Conservation (phyloP, 2,888 invertebrate genomes). For the Nemurella pictetii region DNA sequence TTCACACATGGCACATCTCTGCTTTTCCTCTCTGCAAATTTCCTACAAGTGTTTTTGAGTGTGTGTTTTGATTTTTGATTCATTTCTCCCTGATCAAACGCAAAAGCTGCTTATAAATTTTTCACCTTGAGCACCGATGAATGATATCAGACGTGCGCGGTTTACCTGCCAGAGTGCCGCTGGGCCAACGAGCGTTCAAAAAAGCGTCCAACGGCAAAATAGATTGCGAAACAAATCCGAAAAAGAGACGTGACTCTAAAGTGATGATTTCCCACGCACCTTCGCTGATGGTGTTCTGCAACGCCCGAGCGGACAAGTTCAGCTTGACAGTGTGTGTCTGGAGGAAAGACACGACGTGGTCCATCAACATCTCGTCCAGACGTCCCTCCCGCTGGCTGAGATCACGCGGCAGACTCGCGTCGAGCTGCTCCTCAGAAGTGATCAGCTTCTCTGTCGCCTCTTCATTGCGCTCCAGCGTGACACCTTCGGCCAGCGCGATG, state of each 20-base stretch:
- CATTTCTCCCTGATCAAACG: too few species aligned
- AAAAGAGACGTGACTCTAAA: too few species aligned
- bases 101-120: too few species aligned
- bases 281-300: neutral
- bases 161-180: too few species aligned
- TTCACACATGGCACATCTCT: too few species aligned
- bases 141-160: too few species aligned
- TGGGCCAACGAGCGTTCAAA: neutral
- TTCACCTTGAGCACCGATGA: too few species aligned
- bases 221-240: neutral
- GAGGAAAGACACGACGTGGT: slow-evolving; percentile 11
- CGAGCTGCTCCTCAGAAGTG: slow-evolving; percentile 26
- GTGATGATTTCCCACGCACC: too few species aligned
- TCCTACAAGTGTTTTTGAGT: too few species aligned
- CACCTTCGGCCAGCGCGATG: slow-evolving; percentile 32
- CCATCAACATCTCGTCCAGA: slow-evolving; percentile 31
- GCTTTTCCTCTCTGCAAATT: too few species aligned
- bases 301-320: neutral
- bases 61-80: too few species aligned
- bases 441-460: slow-evolving; percentile 11
- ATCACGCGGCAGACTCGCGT: slow-evolving; percentile 18
- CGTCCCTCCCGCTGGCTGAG: neutral
- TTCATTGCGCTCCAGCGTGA: slow-evolving; percentile 24
- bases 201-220: neutral
- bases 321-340: slow-evolving; percentile 27